Conservation (phyloP, 2,113 vertebrate species). For the Melanotaenia duboulayi region DNA sequence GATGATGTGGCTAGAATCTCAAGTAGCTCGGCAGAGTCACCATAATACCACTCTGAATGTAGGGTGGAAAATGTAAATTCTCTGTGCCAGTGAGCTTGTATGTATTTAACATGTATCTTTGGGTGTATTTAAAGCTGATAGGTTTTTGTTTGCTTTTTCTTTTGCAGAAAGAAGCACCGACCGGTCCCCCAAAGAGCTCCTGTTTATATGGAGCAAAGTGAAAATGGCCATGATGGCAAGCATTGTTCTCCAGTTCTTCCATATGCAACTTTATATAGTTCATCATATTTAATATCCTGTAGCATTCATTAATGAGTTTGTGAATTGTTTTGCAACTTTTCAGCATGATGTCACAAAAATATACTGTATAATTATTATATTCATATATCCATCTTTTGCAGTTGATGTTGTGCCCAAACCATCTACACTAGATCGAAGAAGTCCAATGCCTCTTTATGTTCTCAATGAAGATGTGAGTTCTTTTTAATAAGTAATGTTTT, state of each 20-base stretch:
- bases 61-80: background rate
- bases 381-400: constrained; percentile 61
- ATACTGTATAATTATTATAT: background rate
- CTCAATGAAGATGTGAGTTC: constrained; percentile 91
- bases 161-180: constrained; percentile 88
- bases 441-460: constrained; percentile 91
- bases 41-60: background rate
- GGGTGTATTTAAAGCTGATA: background rate
- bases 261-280: background rate
- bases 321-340: background rate
- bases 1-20: constrained; percentile 54
- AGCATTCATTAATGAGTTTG: background rate
- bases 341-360: background rate
- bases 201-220: constrained; percentile 86
- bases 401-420: constrained; percentile 88
- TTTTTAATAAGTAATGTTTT: background rate
- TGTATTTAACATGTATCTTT: background rate
- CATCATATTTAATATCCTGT: background rate
- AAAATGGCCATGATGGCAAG: constrained; percentile 91
- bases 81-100: background rate
- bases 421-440: constrained; percentile 88
- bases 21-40: constrained; percentile 29
- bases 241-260: background rate
- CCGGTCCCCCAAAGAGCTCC: constrained; percentile 82
- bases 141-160: background rate